Evolutionary conservation across 1,140 invertebrate genomes (phyloP).

Genomic region (Aphelenchoides avenae): DNA sequence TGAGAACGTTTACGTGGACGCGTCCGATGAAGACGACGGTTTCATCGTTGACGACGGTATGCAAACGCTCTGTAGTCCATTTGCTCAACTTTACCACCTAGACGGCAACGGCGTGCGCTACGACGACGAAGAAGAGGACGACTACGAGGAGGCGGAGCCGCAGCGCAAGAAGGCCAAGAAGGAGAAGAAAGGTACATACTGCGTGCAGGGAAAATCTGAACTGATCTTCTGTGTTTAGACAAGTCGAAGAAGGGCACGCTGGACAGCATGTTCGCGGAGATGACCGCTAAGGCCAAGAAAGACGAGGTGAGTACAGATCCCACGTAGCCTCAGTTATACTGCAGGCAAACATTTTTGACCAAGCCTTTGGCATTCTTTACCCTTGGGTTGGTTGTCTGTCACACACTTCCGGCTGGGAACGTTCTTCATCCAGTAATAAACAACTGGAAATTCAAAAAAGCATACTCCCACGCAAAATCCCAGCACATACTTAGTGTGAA

Average conservation of each 20-base stretch:
- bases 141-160: conserved; percentile 6
- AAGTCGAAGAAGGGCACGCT: conserved; percentile 26
- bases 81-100: conserved; percentile 1
- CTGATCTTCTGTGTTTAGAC: conserved; percentile 18
- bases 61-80: background rate
- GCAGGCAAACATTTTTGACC: too few relatives aligned
- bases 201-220: background rate
- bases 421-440: too few relatives aligned
- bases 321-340: too few relatives aligned
- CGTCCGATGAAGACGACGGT: conserved; percentile 20
- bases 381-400: background rate
- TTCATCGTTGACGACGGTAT: conserved; percentile 40
- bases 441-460: background rate
- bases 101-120: conserved; percentile 9
- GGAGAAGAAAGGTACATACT: conserved; percentile 18
- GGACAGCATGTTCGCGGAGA: conserved; percentile 21
- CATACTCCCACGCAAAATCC: background rate
- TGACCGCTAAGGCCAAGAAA: conserved; percentile 18
- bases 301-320: conserved; percentile 36
- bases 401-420: background rate
- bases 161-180: conserved; percentile 23
- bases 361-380: background rate
- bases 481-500: background rate
- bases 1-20: conserved; percentile 38
- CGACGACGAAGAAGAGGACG: conserved; percentile 29